These are phyloP conservation scores for Propsilocerus akamusi DNA, from an alignment of 1,140 invertebrate species.

Conservation along the genomic window DNA sequence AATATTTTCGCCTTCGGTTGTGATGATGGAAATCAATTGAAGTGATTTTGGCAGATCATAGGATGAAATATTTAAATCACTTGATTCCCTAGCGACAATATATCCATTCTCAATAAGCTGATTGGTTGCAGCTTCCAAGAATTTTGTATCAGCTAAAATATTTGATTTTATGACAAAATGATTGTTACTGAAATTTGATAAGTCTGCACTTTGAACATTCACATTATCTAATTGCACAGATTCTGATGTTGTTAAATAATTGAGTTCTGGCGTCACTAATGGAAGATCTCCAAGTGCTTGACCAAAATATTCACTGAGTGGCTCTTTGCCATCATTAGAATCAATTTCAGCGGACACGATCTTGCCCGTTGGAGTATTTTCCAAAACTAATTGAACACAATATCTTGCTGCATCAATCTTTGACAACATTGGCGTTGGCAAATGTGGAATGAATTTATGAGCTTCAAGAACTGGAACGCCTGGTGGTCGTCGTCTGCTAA, in stretches of 20 bases:
- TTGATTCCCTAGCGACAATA: conserved; percentile 26
- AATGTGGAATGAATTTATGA: conserved; percentile 57
- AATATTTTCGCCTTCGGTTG: conserved; percentile 12
- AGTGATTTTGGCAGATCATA: conserved; percentile 11
- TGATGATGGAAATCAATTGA: conserved; percentile 16
- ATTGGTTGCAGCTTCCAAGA: conserved; percentile 15
- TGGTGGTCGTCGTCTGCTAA: conserved; percentile 41
- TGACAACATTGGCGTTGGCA: conserved; percentile 22
- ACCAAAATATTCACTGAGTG: conserved; percentile 30
- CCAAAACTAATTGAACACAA: conserved; percentile 50
- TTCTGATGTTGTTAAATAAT: conserved; percentile 27
- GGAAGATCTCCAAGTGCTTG: conserved; percentile 38
- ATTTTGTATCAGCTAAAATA: conserved; percentile 16
- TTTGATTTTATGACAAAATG: conserved; percentile 33
- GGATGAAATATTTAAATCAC: too few species aligned
- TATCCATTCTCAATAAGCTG: conserved; percentile 26
- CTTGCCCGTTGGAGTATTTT: conserved; percentile 48
- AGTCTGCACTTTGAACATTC: conserved; percentile 37
- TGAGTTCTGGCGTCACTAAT: conserved; percentile 27
- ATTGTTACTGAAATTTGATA: conserved; percentile 32
- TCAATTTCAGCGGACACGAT: conserved; percentile 47
- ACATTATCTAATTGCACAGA: conserved; percentile 32
- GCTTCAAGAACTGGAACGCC: conserved; percentile 49
- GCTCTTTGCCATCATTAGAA: conserved; percentile 18
- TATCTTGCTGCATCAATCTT: conserved; percentile 14